phyloP scores from a whole-genome alignment of 2,888 invertebrate genomes.

The Catocala fraxini region DNA sequence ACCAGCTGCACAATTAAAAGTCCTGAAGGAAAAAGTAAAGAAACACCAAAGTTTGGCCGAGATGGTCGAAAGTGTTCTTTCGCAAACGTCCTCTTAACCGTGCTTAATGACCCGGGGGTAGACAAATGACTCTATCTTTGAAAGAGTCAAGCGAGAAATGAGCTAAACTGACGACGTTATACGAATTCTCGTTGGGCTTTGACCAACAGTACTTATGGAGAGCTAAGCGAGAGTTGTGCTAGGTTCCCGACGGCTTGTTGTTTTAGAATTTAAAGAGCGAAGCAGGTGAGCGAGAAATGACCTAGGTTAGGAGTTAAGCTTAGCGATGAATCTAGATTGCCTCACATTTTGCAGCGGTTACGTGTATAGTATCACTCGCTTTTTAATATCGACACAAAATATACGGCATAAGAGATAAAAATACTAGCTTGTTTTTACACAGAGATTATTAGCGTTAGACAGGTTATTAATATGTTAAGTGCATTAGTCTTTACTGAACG shows the following conservation, averaged over 20 bases:
- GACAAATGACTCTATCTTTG: conserved; percentile 33
- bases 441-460: too few species aligned
- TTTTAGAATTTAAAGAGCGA: conserved; percentile 4
- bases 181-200: not conserved
- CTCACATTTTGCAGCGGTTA: conserved; percentile 52
- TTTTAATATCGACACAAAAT: conserved; percentile 18
- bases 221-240: not conserved
- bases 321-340: conserved; percentile 49
- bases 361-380: too few species aligned
- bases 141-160: conserved; percentile 23
- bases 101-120: conserved; percentile 34
- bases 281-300: conserved; percentile 27
- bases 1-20: conserved; percentile 3
- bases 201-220: not conserved
- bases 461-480: too few species aligned
- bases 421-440: not conserved
- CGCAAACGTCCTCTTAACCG: conserved; percentile 30
- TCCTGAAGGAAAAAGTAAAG: conserved; percentile 15
- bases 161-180: conserved; percentile 5
- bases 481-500: too few species aligned
- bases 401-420: conserved; percentile 17
- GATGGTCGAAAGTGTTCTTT: conserved; percentile 35
- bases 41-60: conserved; percentile 26
- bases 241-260: too few species aligned
- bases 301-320: conserved; percentile 36